Conservation (phyloP, 1,140 invertebrate species). For the Venustaconcha ellipsiformis region DNA sequence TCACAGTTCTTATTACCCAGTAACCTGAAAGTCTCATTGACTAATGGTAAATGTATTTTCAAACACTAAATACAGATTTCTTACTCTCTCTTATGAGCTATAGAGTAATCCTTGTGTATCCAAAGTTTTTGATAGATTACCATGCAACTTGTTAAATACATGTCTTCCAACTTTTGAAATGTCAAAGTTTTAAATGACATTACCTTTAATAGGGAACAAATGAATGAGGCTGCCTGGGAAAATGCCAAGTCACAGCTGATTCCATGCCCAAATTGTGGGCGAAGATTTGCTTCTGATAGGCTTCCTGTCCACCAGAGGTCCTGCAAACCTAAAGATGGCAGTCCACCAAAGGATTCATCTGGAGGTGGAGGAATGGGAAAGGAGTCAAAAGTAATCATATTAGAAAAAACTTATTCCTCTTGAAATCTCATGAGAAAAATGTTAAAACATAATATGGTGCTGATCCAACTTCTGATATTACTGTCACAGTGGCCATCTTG, state of each 20-base stretch:
- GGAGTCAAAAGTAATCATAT: too few relatives aligned
- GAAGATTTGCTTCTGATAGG: slow-evolving; percentile 79
- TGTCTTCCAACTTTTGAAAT: neutral
- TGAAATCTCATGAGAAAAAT: too few relatives aligned
- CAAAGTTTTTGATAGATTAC: neutral
- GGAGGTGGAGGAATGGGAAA: neutral
- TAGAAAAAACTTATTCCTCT: too few relatives aligned
- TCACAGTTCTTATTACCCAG: neutral
- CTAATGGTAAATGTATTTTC: neutral
- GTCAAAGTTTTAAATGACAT: neutral
- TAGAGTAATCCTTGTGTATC: neutral
- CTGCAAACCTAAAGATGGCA: slow-evolving; percentile 56
- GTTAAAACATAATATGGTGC: too few relatives aligned
- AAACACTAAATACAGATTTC: neutral
- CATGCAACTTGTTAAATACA: neutral
- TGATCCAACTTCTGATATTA: too few relatives aligned
- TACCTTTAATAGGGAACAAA: slow-evolving; percentile 45
- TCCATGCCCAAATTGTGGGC: slow-evolving; percentile 77
- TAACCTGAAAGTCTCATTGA: neutral
- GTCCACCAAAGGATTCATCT: slow-evolving; percentile 10
- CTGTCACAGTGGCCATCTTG: too few relatives aligned
- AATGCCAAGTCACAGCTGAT: slow-evolving; percentile 72
- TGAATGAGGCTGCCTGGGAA: slow-evolving; percentile 67
- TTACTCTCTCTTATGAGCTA: neutral
- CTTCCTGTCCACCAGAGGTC: slow-evolving; percentile 60